A percentile compares a stretch with the other conserved stretches of the same genome.
phyloP scores from a whole-genome alignment of 2,888 invertebrate genomes.

The Agonopterix alstromeriana region DNA sequence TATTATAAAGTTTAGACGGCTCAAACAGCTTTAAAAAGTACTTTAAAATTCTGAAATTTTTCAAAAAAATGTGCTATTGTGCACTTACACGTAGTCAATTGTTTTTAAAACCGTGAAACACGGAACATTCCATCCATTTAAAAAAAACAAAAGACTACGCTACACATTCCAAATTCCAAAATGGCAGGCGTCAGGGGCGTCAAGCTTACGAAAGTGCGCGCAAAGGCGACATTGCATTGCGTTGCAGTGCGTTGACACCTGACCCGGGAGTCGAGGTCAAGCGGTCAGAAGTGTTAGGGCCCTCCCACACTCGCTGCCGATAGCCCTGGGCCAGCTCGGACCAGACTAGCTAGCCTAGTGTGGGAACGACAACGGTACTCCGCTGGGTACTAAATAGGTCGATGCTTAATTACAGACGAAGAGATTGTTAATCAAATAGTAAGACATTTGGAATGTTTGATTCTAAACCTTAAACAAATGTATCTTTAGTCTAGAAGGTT shows the following conservation, averaged over 20 bases:
- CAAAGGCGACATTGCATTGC: conserved; percentile 7
- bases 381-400: background rate
- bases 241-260: conserved; percentile 55
- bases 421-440: too few relatives aligned
- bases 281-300: conserved; percentile 39
- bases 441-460: too few relatives aligned
- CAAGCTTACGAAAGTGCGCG: conserved; percentile 11
- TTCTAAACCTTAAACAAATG: too few relatives aligned
- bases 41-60: too few relatives aligned
- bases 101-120: too few relatives aligned
- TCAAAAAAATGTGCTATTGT: too few relatives aligned
- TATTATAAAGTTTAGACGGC: too few relatives aligned
- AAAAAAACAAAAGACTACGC: background rate
- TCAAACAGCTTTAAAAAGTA: too few relatives aligned
- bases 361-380: conserved; percentile 1
- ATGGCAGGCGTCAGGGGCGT: conserved; percentile 12
- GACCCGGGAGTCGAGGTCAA: conserved; percentile 57
- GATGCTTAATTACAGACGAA: background rate
- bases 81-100: too few relatives aligned
- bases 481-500: too few relatives aligned
- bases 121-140: too few relatives aligned
- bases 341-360: background rate
- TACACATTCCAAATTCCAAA: conserved; percentile 13
- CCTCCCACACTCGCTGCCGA: conserved; percentile 6
- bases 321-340: conserved; percentile 7